Evolutionary conservation across 2,888 invertebrate genomes (phyloP).

Genomic region (Vanessa cardui): DNA sequence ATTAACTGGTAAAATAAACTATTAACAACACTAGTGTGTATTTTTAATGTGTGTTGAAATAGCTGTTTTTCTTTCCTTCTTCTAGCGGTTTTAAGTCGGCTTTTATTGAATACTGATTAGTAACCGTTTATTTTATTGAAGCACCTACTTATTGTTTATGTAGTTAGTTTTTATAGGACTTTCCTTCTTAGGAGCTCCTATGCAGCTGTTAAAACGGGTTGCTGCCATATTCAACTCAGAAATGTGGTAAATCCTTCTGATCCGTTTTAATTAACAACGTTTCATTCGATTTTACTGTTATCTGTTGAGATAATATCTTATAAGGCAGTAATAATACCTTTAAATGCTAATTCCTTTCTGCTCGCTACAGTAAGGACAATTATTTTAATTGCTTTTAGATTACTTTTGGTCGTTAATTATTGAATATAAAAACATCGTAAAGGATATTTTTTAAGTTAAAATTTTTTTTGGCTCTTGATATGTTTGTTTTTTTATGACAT

Average conservation of each 20-base stretch:
- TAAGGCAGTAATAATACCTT: conserved; percentile 32
- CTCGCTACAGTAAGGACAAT: conserved; percentile 19
- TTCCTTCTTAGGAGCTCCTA: conserved; percentile 51
- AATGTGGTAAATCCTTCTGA: conserved; percentile 55
- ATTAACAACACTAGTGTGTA: too few species aligned
- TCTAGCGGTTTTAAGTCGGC: conserved; percentile 21
- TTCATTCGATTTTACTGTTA: conserved; percentile 49
- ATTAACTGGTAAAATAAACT: too few species aligned
- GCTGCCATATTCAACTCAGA: conserved; percentile 49
- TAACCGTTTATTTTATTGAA: conserved; percentile 70
- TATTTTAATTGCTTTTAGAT: conserved; percentile 30
- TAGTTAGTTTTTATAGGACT: conserved; percentile 55
- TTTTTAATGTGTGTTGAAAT: too few species aligned
- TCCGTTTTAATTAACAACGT: conserved; percentile 58
- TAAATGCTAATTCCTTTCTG: conserved; percentile 26
- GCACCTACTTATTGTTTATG: conserved; percentile 62
- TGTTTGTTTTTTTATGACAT: too few species aligned
- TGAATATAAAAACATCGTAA: neutral
- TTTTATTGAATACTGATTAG: conserved; percentile 53
- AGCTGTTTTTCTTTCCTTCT: neutral
- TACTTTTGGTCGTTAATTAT: conserved; percentile 14
- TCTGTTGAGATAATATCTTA: conserved; percentile 34
- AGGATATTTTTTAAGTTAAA: too few species aligned
- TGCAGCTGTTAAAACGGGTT: conserved; percentile 53
- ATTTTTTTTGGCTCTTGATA: too few species aligned